Evolutionary conservation across 2,113 vertebrate genomes (phyloP), one percentile per base, ranked within the genome.

Genomic region (Prietella phreatophila): DNA sequence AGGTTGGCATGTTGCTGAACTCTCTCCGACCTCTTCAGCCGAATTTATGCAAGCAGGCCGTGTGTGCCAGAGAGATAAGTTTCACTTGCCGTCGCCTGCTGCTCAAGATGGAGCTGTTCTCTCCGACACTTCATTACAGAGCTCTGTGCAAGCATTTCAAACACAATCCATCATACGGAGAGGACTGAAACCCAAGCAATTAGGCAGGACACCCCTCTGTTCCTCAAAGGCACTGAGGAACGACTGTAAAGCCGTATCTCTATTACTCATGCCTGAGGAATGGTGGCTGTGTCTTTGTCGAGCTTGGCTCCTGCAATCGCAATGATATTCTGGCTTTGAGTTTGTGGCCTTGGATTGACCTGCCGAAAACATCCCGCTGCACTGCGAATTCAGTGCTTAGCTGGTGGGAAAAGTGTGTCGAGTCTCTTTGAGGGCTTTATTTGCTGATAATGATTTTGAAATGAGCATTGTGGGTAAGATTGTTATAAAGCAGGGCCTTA

Each of bases 41-140:
- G 84, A 87, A 88, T 89, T 86, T 83, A 91, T 91, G 90, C 82
- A 91, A 89, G 58, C 89, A 91, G 88, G 90, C 88, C 85, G 53
- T 81, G 58, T 88, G 60, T 33, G 69, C 85, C 82, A 33, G 36
- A 33, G 83, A 88, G 56, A 81, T n/a, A n/a, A 55, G 83, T 75
- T 83, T 83, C 20, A 75, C 83, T 65, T 11, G 69, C 30, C 76
- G 65, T 80, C 65, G 71, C 78, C 82, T 55, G 85, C 81, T 86
- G 85, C 58, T 55, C 85, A 47, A 22, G 85, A 60, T 22, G 50
- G 47, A 79, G 36, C 82, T 14, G 56, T 76, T 69, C 90, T 69
- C 83, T 63, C 83, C 27, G 53, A 50, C n/a, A 87, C 85, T 88
- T 89, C 82, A 84, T 88, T 88, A 90, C 79, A 39, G 73, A 87